Evolutionary conservation across 2,888 invertebrate species (phyloP), one percentile per base, ranked within the genome.

Genomic region (Trissonchulus latispiculum): DNA sequence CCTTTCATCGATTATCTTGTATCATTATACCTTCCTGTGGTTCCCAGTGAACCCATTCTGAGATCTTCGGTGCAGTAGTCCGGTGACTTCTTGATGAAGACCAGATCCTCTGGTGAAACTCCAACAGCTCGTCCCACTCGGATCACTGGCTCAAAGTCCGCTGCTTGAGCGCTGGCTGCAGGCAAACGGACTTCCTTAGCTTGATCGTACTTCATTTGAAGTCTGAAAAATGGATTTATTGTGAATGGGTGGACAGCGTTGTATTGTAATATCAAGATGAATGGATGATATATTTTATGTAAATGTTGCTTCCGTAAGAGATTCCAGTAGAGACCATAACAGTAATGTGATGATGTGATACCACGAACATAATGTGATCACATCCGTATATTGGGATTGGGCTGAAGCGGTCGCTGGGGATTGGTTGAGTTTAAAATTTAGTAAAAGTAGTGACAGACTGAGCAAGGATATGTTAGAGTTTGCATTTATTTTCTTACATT

Each of bases 31-130:
- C 91, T 89, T 82, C 90, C 90, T 70, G 87, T 86, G 0, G 91
- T 92, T 36, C 91, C 91, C 18, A 89, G 85, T 71, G 91, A 90
- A 23, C 91, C 92, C 1, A 89, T 87, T 66, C 88, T 88, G 28
- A 87, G 86, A 80, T 92, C 90, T 33, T 88, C 88, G 74, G 89
- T 88, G 84, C 92, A 92, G 84, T 91, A 92, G 84, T 92, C 91
- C 0, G 92, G 91, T 74, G 91, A 91, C 81, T 90, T 90, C 76
- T 89, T 89, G 77, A 90, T 88, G 85, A 89, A 92, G 36, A 91
- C 86, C 75, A 92, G 87, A 72, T 90, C 87, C 68, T 89, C 88
- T 67, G 84, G 82, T 0, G 85, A 85, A 74, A 86, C 86, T 71
- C 81, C 78, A 48, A 68, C 33, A 15, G 64, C 64, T 3, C 64